Evolutionary conservation across 1,140 invertebrate species (phyloP).

Genomic region (Watersipora subatra): DNA sequence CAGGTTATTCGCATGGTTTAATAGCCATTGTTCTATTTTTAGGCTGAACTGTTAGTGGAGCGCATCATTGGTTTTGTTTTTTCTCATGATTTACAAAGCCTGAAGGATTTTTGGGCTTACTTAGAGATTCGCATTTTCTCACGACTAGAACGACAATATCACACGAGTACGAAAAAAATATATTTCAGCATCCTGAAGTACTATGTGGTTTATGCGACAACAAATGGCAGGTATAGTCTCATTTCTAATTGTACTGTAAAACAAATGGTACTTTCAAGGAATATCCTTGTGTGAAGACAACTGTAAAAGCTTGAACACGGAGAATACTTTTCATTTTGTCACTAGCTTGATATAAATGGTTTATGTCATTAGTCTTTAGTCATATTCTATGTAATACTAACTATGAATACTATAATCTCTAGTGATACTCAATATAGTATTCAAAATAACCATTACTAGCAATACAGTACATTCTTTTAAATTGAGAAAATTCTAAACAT

Average conservation of each 20-base stretch:
- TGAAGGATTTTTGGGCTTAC: constrained; percentile 74
- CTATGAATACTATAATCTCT: too few species aligned
- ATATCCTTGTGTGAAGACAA: too few species aligned
- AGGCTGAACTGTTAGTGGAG: constrained; percentile 79
- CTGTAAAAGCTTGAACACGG: too few species aligned
- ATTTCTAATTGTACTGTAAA: neutral
- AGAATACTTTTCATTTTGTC: too few species aligned
- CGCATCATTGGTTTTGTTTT: constrained; percentile 65
- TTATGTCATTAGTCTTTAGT: too few species aligned
- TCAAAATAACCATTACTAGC: too few species aligned
- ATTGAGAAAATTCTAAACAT: too few species aligned
- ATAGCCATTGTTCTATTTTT: constrained; percentile 15
- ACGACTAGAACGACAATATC: constrained; percentile 68
- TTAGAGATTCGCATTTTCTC: constrained; percentile 71
- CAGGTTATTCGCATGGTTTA: too few species aligned
- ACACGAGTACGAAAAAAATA: constrained; percentile 64
- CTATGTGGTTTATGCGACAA: constrained; percentile 71
- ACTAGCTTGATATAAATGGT: too few species aligned
- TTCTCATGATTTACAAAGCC: constrained; percentile 57
- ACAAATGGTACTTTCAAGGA: neutral
- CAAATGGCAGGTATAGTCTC: constrained; percentile 48
- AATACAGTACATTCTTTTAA: too few species aligned
- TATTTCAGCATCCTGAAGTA: constrained; percentile 76
- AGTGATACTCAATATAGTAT: too few species aligned
- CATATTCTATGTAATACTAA: too few species aligned